These are phyloP conservation scores for Drosophila eohydei DNA, from an alignment of 2,888 invertebrate species.

Conservation along the genomic window DNA sequence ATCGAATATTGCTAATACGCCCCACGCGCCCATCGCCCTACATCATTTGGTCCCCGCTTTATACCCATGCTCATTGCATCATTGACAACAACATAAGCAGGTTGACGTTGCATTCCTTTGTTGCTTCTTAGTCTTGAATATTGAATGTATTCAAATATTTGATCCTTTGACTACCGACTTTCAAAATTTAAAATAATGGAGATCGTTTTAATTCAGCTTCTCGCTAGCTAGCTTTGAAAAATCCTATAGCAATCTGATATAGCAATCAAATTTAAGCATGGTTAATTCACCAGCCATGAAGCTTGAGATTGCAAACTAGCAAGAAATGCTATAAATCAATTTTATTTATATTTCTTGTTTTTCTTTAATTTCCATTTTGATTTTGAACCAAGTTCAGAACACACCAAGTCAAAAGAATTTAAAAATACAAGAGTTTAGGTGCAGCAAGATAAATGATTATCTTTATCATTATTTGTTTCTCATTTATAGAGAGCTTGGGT, in stretches of 20 bases:
- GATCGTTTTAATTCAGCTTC: conserved; percentile 23
- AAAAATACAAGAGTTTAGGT: neutral
- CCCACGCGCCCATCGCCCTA: conserved; percentile 49
- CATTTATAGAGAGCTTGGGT: too few species aligned
- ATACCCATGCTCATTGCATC: conserved; percentile 39
- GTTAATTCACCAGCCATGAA: neutral
- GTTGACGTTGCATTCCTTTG: conserved; percentile 23
- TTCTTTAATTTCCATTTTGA: neutral
- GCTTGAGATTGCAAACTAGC: neutral
- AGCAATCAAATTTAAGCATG: neutral
- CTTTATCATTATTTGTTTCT: too few species aligned
- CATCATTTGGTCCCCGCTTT: conserved; percentile 57
- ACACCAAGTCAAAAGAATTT: neutral
- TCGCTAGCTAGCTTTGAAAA: too few species aligned
- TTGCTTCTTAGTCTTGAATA: conserved; percentile 8
- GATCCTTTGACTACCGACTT: conserved; percentile 67
- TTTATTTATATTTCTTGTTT: neutral
- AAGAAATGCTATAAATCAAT: neutral
- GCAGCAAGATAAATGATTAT: neutral
- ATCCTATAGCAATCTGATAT: neutral
- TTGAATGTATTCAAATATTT: conserved; percentile 61
- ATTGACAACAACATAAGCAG: too few species aligned
- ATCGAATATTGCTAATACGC: conserved; percentile 63
- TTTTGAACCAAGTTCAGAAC: too few species aligned
- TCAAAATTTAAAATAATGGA: conserved; percentile 48